Base-by-base conservation (phyloP, 1,140 invertebrate genomes). In the Pentalonia nigronervosa region DNA sequence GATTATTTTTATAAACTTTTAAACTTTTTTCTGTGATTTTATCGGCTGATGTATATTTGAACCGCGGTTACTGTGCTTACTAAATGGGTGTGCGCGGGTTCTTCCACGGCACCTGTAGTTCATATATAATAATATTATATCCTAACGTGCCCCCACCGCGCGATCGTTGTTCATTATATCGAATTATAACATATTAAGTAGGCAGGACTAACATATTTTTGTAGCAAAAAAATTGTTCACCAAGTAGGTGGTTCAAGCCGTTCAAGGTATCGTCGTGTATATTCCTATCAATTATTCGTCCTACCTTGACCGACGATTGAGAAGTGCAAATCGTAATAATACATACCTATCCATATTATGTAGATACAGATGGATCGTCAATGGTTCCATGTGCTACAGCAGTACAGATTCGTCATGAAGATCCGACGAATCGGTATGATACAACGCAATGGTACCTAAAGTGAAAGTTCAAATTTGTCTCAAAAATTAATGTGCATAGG, bases 11-110 rank as follows among this genome's bases (percentile, higher is more conserved):
- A n/a, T 7, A 60, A 60, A 76, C 60, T 76, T 1, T 17, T n/a
- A 17, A n/a, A 76, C 60, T 76, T 67, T 76, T 14, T n/a, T 76
- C 17, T 4, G 60, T n/a, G 30, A n/a, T 0, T 7, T n/a, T n/a
- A 76, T 76, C n/a, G 6, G 14, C 30, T 30, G 60, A 14, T 17
- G n/a, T n/a, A 67, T n/a, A 76, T 76, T 76, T 30, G 30, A 76
- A 76, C 60, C 60, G n/a, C 60, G n/a, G 30, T 76, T 76, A 76
- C 60, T 76, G n/a, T 76, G 60, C 60, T 76, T 76, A 76, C 60
- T 76, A 76, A 76, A 76, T 14, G 60, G 60, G 60, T n/a, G 30
- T 0, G 30, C 60, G 14, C 60, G n/a, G 60, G 60, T 76, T n/a
- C n/a, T 76, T n/a, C 60, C 11, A 2, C 30, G 8, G 14, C 4